Conservation (phyloP, 2,888 invertebrate genomes). For the Gastracanthus pulcherrimus region DNA sequence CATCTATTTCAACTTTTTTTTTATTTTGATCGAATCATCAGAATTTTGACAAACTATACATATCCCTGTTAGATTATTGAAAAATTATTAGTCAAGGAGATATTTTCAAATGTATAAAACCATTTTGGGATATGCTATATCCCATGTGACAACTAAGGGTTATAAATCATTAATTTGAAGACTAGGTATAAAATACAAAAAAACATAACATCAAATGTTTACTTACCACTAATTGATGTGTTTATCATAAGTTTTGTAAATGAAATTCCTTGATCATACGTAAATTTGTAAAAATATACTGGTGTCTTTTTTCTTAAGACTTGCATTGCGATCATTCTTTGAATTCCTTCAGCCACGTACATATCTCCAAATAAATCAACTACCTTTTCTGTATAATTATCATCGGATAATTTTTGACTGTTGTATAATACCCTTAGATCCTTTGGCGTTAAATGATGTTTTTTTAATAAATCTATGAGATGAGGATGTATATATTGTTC, state of each 20-base stretch:
- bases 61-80: no score
- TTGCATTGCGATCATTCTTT: slow-evolving; percentile 63
- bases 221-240: slow-evolving; percentile 33
- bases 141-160: no score
- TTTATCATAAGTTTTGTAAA: slow-evolving; percentile 58
- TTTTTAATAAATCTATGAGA: slow-evolving; percentile 47
- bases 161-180: no score
- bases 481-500: slow-evolving; percentile 60
- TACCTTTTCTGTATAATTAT: slow-evolving; percentile 52
- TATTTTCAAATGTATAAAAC: no score
- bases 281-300: slow-evolving; percentile 69
- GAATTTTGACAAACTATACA: no score
- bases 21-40: no score
- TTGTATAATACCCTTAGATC: slow-evolving; percentile 66
- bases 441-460: slow-evolving; percentile 56
- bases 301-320: slow-evolving; percentile 43
- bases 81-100: no score
- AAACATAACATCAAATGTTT: neutral
- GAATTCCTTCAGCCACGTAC: slow-evolving; percentile 63
- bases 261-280: slow-evolving; percentile 62
- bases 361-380: slow-evolving; percentile 63
- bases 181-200: neutral
- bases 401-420: slow-evolving; percentile 47
- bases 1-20: no score
- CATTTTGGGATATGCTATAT: no score